Conservation (phyloP, 1,140 invertebrate genomes). For the Drosophila arizonae region DNA sequence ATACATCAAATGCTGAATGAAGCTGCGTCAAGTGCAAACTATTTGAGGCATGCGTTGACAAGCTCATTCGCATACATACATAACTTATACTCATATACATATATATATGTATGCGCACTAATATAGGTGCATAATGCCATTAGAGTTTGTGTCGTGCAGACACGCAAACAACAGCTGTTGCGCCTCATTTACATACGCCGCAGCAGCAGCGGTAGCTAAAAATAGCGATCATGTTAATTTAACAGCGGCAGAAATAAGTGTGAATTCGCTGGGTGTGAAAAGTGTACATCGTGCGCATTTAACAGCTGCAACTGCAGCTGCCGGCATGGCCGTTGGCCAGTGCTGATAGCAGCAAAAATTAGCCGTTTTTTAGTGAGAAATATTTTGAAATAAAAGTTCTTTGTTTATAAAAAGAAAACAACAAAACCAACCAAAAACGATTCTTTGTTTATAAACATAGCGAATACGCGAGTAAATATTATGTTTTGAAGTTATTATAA, state of each 20-base stretch:
- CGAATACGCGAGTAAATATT: no score
- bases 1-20: slow-evolving; percentile 25
- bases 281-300: not conserved
- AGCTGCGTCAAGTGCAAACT: slow-evolving; percentile 22
- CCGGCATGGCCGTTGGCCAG: not conserved
- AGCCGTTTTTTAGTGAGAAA: not conserved
- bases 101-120: not conserved
- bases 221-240: slow-evolving; percentile 49
- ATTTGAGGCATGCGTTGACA: slow-evolving; percentile 20
- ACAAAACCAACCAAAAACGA: no score
- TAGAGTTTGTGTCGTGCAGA: slow-evolving; percentile 11
- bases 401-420: no score
- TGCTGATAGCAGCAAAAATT: not conserved
- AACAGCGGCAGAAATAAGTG: slow-evolving; percentile 12
- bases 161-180: slow-evolving; percentile 41
- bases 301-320: slow-evolving; percentile 34
- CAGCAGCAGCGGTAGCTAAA: slow-evolving; percentile 25
- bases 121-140: not conserved
- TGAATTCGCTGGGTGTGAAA: not conserved
- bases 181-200: slow-evolving; percentile 31
- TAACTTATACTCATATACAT: not conserved
- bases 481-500: no score
- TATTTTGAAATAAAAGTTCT: no score
- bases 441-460: no score
- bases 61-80: not conserved